Evolutionary conservation across 2,888 invertebrate genomes (phyloP), one percentile per base, ranked within the genome.

Genomic region (Epinotia nisella): DNA sequence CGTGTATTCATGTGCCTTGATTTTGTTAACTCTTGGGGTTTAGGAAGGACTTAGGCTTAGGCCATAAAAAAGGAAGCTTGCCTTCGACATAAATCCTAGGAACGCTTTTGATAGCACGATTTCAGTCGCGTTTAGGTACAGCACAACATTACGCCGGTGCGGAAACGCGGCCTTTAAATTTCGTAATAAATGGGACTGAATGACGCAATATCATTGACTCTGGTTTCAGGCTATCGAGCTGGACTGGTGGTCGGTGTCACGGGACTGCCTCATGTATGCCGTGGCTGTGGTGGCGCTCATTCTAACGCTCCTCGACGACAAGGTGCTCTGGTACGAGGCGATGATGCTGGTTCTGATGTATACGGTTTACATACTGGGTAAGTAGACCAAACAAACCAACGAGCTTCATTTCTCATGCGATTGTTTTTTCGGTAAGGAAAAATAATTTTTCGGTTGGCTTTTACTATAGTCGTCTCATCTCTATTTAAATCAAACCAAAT

Each of bases 221-320:
- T 81, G 24, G 56, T 51, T 39, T 10, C 83, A 96, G 96, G 94
- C 94, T 29, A 90, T 96, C 76, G 94, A 95, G 64, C 87, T 96
- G 79, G 96, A 96, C 86, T 96, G 96, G 96, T 97, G 96, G 96
- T 96, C 97, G 1, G 94, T 97, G 66, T 95, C 95, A 10, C 93
- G 97, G 70, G 97, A 97, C 86, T 95, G 96, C 81, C 80, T 95
- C 75, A 96, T 96, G 90, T 97, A 97, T 82, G 95, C 95, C 1
- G 85, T 96, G 49, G 95, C 97, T 1, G 96, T 97, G 35, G 87
- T 96, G 35, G 93, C 96, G 3, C 94, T 97, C 21, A 96, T 97
- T 77, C 85, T 95, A 65, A 95, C 96, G 13, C 90, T 97, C 53
- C 91, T 95, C 51, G 97, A 97, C 82, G 96, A 96, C 81, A 93